A percentile compares a stretch with the other conserved stretches of the same genome.
phyloP scores from a whole-genome alignment of 1,140 invertebrate species.

The Myzus persicae region DNA sequence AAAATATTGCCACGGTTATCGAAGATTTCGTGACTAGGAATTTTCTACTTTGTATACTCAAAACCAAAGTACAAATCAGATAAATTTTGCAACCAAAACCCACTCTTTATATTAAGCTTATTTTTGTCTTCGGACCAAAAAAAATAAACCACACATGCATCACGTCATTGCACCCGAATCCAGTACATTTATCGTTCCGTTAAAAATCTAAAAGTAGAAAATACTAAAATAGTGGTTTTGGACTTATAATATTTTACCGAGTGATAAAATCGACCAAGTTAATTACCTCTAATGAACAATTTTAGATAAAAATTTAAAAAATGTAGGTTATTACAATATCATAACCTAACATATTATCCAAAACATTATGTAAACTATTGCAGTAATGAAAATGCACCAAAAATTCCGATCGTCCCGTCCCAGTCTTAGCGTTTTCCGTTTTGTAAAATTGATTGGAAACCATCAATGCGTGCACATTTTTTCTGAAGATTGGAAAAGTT shows the following conservation, averaged over 20 bases:
- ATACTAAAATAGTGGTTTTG: not conserved
- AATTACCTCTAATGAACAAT: not conserved
- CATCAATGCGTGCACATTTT: not conserved
- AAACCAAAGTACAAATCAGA: not conserved
- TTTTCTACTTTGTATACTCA: not conserved
- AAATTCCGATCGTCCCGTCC: not conserved
- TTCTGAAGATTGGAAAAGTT: not conserved
- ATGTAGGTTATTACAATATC: too few relatives aligned
- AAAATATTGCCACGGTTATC: not conserved
- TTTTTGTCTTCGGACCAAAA: not conserved
- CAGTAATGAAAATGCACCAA: not conserved
- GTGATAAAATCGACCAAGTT: not conserved
- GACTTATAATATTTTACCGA: not conserved
- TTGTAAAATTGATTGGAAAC: not conserved
- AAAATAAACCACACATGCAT: not conserved
- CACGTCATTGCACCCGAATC: not conserved
- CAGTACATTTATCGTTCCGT: not conserved
- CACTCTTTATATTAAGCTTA: too few relatives aligned
- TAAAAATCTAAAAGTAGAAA: not conserved
- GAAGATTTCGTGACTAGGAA: not conserved
- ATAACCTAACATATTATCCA: too few relatives aligned
- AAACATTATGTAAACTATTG: too few relatives aligned
- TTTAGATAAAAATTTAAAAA: not conserved
- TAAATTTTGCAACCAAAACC: not conserved
- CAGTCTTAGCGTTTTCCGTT: not conserved